Base-by-base conservation (phyloP, 2,113 vertebrate species). In the Oceanites oceanicus region DNA sequence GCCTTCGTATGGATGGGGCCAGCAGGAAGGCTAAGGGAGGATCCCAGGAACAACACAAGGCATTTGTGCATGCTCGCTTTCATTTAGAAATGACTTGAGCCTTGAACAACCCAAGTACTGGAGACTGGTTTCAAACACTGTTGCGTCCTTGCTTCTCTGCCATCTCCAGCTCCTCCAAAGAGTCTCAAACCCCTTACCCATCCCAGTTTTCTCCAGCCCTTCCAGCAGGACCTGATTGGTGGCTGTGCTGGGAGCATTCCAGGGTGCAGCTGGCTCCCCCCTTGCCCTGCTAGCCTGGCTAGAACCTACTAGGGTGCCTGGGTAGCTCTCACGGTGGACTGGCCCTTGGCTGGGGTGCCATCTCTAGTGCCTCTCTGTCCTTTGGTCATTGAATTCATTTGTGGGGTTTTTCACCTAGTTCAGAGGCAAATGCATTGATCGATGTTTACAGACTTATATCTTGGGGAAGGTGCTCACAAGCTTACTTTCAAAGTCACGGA, bases 241-340 rank as follows among this genome's bases (percentile, higher is more conserved):
- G 16, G 27, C 44, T 42, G 44, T 38, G 11, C 40, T 84, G 61
- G 49, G 27, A 74, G 26, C 21, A 77, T 21, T 55, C 23, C 2
- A 2, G 23, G 8, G 10, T 56, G 27, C 3, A 1, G 25, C 5
- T 2, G 3, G 11, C n/a, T 91, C 3, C 6, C 7, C 5, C 2
- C 15, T 75, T 75, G n/a, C 15, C 29, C 68, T 44, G 58, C 44
- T 16, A 72, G 32, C 18, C 47, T 44, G 38, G 21, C 15, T 40
- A 47, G 36, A 42, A 17, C 36, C n/a, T 32, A 10, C 27, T 42
- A 38, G 16, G 34, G 18, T 47, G 23, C 16, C 13, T 25, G 20
- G 27, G 10, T 19, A 75, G 27, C 52, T 62, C 21, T 66, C 10
- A 15, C 0, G 2, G 13, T 14, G 30, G 23, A 6, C 52, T 55